These are phyloP conservation scores for Malurus leucopterus DNA, from an alignment of 2,797 vertebrate genomes.

Conservation along the genomic window DNA sequence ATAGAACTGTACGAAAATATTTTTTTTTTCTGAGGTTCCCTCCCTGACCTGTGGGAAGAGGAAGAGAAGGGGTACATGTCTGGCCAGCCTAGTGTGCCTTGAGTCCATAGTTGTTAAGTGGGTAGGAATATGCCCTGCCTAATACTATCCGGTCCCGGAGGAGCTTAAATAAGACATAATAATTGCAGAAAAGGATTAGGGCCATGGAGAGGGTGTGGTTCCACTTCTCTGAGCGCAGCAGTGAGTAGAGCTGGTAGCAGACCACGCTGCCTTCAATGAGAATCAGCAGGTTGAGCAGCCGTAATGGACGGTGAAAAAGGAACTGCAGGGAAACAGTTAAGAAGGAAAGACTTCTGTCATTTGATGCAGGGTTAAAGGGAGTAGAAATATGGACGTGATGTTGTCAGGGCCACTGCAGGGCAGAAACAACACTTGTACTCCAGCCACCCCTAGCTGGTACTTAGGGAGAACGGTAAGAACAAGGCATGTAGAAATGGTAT, in stretches of 20 bases:
- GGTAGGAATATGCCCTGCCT: constrained; percentile 93
- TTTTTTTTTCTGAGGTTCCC: constrained; percentile 78
- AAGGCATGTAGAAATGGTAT: rapidly evolving
- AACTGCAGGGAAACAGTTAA: constrained; percentile 77
- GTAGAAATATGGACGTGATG: rapidly evolving
- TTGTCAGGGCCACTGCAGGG: background rate
- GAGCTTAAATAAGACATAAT: constrained; percentile 97
- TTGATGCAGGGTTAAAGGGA: background rate
- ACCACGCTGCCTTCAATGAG: constrained; percentile 95
- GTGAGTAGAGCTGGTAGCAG: constrained; percentile 96
- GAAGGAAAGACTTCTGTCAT: background rate
- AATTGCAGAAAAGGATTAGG: constrained; percentile 98
- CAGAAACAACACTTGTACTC: background rate
- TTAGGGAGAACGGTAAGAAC: background rate
- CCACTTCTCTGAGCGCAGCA: constrained; percentile 97
- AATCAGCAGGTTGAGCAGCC: constrained; percentile 96
- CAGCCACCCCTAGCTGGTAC: background rate
- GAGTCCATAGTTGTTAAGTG: constrained; percentile 82
- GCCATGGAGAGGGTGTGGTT: constrained; percentile 98
- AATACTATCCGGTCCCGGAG: constrained; percentile 95
- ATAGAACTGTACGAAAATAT: constrained; percentile 98
- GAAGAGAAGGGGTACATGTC: background rate
- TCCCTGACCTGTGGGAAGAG: background rate
- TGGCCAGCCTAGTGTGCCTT: constrained; percentile 84
- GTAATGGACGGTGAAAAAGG: constrained; percentile 96